These are phyloP conservation scores for Mormyrus iriodes DNA, from an alignment of 2,113 vertebrate species.

Conservation along the genomic window DNA sequence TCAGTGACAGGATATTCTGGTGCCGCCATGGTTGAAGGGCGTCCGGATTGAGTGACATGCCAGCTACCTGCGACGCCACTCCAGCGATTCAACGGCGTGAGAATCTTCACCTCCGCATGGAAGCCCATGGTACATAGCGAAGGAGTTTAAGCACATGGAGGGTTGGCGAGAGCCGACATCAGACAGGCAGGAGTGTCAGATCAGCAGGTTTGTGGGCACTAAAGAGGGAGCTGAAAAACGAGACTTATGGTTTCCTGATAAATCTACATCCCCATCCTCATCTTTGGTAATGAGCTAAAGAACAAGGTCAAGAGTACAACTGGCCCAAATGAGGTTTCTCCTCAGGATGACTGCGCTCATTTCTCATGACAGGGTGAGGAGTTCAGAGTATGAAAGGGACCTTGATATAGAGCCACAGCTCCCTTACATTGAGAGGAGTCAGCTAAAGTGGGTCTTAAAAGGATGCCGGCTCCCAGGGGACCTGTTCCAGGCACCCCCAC, in stretches of 20 bases:
- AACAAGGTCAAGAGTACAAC: background rate
- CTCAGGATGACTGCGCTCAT: background rate
- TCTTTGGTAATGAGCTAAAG: background rate
- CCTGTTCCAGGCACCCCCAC: background rate
- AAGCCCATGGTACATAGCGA: background rate
- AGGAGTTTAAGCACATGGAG: background rate
- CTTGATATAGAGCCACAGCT: background rate
- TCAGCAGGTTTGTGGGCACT: background rate
- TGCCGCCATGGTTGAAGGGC: background rate
- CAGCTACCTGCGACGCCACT: background rate
- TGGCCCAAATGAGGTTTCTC: background rate
- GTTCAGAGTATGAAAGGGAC: background rate
- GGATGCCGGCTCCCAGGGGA: background rate
- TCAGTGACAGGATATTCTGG: background rate
- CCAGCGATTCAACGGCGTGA: background rate
- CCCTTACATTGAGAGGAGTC: background rate
- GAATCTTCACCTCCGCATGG: background rate
- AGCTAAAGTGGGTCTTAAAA: background rate
- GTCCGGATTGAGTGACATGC: background rate
- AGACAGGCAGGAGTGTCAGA: background rate
- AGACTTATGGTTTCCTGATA: background rate
- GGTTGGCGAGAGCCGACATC: background rate
- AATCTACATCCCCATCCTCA: background rate
- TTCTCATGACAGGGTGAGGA: background rate
- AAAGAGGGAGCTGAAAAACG: background rate